phyloP scores from a whole-genome alignment of 2,888 invertebrate genomes.

The Troides aeacus region DNA sequence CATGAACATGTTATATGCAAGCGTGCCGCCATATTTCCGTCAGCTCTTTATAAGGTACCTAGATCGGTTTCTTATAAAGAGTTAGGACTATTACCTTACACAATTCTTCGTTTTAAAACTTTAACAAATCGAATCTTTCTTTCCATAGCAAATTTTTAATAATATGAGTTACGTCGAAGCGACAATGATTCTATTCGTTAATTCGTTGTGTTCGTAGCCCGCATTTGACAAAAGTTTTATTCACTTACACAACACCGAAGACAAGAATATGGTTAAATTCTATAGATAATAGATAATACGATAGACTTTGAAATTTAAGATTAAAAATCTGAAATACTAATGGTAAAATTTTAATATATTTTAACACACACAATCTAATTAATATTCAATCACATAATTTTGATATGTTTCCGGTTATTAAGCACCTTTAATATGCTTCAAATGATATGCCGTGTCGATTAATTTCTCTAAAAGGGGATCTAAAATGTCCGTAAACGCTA shows the following conservation, averaged over 20 bases:
- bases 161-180: not conserved
- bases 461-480: conserved; percentile 56
- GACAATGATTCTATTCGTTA: conserved; percentile 42
- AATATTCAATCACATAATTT: conserved; percentile 70
- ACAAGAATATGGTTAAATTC: conserved; percentile 26
- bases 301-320: conserved; percentile 14
- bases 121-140: not conserved
- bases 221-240: conserved; percentile 75
- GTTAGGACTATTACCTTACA: not conserved
- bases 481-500: conserved; percentile 69
- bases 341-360: conserved; percentile 49
- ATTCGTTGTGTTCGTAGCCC: conserved; percentile 76
- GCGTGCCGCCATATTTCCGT: too few relatives aligned
- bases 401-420: conserved; percentile 72
- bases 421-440: conserved; percentile 67
- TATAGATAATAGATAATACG: conserved; percentile 16
- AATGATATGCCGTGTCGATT: conserved; percentile 43
- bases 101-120: not conserved
- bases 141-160: not conserved
- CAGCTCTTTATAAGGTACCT: too few relatives aligned
- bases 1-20: too few relatives aligned
- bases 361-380: conserved; percentile 40
- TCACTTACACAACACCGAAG: conserved; percentile 30
- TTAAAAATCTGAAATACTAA: conserved; percentile 33
- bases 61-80: not conserved